These are phyloP conservation scores for Neostethus bicornis DNA, from an alignment of 2,797 vertebrate genomes.

Conservation along the genomic window DNA sequence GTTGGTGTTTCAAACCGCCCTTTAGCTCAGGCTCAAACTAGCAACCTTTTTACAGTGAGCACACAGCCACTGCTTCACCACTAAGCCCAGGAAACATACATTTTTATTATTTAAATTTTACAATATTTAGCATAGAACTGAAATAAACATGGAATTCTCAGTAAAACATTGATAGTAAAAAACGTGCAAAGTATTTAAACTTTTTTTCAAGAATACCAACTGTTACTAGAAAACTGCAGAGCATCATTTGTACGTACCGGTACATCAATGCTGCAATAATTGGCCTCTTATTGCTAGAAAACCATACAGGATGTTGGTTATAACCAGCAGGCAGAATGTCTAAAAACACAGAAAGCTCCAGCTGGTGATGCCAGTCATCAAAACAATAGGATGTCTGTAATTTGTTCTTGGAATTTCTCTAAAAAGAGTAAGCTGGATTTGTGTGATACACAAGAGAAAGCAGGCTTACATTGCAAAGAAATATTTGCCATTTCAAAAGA, in stretches of 20 bases:
- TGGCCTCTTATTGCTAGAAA: not conserved
- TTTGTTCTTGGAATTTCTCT: conserved; percentile 65
- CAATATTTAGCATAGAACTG: not conserved
- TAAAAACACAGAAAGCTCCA: conserved; percentile 9
- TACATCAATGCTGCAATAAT: not conserved
- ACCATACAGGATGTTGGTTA: not conserved
- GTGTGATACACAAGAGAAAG: conserved; percentile 67
- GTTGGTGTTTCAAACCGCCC: no score
- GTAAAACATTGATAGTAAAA: not conserved
- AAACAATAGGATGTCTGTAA: conserved; percentile 34
- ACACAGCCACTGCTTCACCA: no score
- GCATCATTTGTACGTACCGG: not conserved
- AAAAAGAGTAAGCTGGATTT: conserved; percentile 42
- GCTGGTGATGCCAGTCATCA: conserved; percentile 9
- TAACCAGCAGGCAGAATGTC: not conserved
- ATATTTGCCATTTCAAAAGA: conserved; percentile 54
- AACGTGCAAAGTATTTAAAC: not conserved
- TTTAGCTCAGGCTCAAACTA: no score
- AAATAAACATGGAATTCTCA: not conserved
- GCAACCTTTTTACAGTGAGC: no score
- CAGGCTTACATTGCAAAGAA: conserved; percentile 61
- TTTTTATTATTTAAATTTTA: not conserved
- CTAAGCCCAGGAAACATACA: not conserved
- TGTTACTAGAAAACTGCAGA: not conserved
- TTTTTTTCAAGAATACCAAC: not conserved